phyloP scores from a whole-genome alignment of 2,113 vertebrate genomes.

The Oreochromis spilurus region DNA sequence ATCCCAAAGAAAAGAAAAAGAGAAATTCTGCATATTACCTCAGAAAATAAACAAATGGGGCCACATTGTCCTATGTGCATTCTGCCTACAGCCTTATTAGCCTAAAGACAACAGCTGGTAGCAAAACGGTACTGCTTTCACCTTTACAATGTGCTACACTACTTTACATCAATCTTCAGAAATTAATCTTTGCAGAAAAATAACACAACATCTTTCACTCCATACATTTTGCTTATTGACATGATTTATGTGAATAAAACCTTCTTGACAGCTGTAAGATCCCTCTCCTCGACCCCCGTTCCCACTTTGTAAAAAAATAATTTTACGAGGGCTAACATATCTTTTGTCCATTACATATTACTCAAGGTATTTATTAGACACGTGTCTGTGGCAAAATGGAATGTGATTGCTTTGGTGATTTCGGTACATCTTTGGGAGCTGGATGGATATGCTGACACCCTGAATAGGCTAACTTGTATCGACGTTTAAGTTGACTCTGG shows the following conservation, averaged over 20 bases:
- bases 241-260: not conserved
- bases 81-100: not conserved
- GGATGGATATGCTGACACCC: not conserved
- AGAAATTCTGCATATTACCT: not conserved
- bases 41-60: not conserved
- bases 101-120: not conserved
- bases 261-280: not conserved
- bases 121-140: not conserved
- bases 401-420: not conserved
- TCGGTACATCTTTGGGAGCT: accelerated
- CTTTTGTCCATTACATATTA: not conserved
- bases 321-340: not conserved
- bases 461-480: not conserved
- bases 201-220: not conserved
- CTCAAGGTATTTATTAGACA: not conserved
- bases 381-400: not conserved
- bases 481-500: not conserved
- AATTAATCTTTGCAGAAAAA: not conserved
- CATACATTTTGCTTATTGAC: not conserved
- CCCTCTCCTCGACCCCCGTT: not conserved
- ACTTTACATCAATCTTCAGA: accelerated
- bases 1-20: not conserved
- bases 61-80: not conserved
- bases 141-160: not conserved
- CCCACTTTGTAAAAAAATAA: accelerated